Conservation (phyloP, 2,797 vertebrate species). For the Acanthurus lineatus region DNA sequence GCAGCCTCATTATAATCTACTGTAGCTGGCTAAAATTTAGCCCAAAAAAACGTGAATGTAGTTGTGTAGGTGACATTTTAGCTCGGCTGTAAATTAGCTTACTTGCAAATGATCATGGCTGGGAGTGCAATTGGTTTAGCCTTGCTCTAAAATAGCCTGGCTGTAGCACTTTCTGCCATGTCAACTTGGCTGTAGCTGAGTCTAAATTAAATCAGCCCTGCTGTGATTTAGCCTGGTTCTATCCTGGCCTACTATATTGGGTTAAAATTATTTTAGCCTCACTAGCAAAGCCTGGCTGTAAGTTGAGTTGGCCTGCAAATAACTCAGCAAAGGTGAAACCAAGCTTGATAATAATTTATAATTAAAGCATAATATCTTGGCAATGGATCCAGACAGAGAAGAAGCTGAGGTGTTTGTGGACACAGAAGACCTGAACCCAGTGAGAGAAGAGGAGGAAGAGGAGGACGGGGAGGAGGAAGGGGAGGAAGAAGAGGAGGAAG, state of each 20-base stretch:
- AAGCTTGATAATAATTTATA: too few species aligned
- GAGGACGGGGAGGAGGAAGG: slow-evolving; percentile 13
- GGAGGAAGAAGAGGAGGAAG: slow-evolving; percentile 70
- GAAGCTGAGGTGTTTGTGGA: slow-evolving; percentile 55
- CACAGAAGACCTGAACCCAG: slow-evolving; percentile 14
- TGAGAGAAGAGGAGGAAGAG: slow-evolving; percentile 30
- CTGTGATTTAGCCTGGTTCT: too few species aligned
- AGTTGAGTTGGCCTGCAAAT: too few species aligned
- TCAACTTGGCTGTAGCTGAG: too few species aligned
- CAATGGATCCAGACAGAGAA: slow-evolving; percentile 65
- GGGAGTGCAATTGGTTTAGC: too few species aligned
- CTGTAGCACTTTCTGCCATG: too few species aligned
- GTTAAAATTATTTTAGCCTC: too few species aligned
- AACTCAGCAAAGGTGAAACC: too few species aligned
- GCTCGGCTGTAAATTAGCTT: not conserved
- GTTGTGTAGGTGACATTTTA: not conserved
- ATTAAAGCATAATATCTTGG: not conserved
- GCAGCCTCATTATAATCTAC: not conserved
- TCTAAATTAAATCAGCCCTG: too few species aligned
- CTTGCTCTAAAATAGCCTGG: too few species aligned
- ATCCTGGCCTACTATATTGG: too few species aligned
- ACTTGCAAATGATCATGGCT: not conserved
- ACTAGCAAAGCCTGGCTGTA: too few species aligned
- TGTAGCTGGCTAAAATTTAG: not conserved
- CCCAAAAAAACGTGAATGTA: not conserved